These are phyloP conservation scores for Sesia bembeciformis DNA, from an alignment of 2,888 invertebrate genomes.

Conservation along the genomic window DNA sequence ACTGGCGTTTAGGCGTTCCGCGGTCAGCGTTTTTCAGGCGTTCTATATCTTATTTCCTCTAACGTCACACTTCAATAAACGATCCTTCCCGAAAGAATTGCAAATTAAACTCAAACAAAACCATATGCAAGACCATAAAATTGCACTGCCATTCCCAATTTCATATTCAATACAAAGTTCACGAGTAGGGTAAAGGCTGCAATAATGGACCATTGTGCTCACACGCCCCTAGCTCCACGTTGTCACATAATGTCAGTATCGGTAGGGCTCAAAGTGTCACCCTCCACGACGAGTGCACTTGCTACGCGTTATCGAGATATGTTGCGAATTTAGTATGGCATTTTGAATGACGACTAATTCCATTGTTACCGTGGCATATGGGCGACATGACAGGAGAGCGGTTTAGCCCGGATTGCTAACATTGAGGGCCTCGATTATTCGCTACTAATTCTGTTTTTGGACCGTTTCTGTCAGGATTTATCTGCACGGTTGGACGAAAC, in stretches of 20 bases:
- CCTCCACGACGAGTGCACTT: slow-evolving; percentile 63
- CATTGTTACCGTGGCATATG: slow-evolving; percentile 68
- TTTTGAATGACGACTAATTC: slow-evolving; percentile 72
- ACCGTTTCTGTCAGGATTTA: no score
- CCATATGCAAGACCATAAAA: not conserved
- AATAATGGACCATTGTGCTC: slow-evolving; percentile 58
- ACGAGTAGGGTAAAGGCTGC: slow-evolving; percentile 41
- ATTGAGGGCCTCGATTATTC: slow-evolving; percentile 14
- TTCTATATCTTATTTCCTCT: no score
- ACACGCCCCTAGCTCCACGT: slow-evolving; percentile 44
- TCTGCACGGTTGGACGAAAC: no score
- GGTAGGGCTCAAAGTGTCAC: slow-evolving; percentile 67
- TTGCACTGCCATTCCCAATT: not conserved
- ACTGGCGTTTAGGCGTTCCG: no score
- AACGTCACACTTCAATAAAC: no score
- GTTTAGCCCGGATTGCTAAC: slow-evolving; percentile 37
- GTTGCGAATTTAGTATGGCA: slow-evolving; percentile 46
- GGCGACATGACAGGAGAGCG: slow-evolving; percentile 47
- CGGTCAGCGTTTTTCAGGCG: no score
- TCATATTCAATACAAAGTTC: not conserved
- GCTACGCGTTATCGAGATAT: slow-evolving; percentile 63
- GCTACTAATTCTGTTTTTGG: not conserved
- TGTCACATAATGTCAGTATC: slow-evolving; percentile 70
- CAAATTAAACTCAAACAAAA: no score
- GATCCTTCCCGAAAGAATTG: no score